phyloP scores from a whole-genome alignment of 2,888 invertebrate species.

The Platycnemis pennipes region DNA sequence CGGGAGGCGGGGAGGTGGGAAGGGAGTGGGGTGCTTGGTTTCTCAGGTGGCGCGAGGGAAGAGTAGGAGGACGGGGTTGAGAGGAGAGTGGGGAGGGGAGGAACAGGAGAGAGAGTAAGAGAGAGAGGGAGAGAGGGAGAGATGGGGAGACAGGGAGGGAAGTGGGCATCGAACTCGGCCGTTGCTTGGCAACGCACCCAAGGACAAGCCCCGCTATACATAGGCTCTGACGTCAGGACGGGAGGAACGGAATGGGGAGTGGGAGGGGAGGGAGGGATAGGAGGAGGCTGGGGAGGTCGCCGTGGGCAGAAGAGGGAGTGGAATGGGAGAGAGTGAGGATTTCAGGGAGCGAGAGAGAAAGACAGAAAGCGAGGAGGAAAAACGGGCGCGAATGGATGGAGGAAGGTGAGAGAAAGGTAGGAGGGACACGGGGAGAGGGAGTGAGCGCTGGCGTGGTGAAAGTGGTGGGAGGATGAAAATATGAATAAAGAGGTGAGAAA shows the following conservation, averaged over 20 bases:
- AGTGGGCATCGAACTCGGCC: conserved; percentile 72
- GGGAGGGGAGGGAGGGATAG: not conserved
- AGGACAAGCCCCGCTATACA: conserved; percentile 71
- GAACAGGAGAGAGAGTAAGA: not conserved
- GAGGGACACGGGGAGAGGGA: not conserved
- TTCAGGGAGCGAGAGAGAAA: not conserved
- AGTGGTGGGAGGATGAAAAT: conserved; percentile 6
- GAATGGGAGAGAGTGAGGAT: not conserved
- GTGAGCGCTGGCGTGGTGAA: not conserved
- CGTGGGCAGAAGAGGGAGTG: not conserved
- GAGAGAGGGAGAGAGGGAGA: not conserved
- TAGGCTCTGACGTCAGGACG: conserved; percentile 74
- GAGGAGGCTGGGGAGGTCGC: not conserved
- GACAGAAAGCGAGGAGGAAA: not conserved
- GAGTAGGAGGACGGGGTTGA: not conserved
- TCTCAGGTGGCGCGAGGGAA: conserved; percentile 27
- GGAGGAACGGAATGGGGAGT: conserved; percentile 68
- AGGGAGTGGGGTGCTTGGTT: not conserved
- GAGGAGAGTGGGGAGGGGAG: not conserved
- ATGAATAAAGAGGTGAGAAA: conserved; percentile 55
- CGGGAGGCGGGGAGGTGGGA: not conserved
- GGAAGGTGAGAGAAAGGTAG: conserved; percentile 24
- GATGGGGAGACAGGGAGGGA: conserved; percentile 40
- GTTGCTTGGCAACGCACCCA: conserved; percentile 73
- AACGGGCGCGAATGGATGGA: not conserved